These are phyloP conservation scores for Procambarus clarkii DNA, from an alignment of 1,140 invertebrate genomes.

Conservation along the genomic window DNA sequence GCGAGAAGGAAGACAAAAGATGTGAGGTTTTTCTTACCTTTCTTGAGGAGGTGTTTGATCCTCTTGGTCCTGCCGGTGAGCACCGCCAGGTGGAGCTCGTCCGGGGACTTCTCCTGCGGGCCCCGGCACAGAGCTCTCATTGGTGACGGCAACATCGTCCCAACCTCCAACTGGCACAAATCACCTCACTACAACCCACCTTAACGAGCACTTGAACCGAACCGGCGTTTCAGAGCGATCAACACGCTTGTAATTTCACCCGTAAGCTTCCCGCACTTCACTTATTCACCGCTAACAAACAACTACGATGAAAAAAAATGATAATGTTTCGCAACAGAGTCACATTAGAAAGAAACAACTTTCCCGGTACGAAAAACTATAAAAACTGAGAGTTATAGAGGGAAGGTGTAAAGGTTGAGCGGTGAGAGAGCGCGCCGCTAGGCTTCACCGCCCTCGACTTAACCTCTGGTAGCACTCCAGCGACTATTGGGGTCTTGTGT, in stretches of 20 bases:
- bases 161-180: background rate
- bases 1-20: background rate
- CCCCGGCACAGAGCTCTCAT: conserved; percentile 45
- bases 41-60: conserved; percentile 53
- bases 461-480: background rate
- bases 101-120: conserved; percentile 14
- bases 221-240: background rate
- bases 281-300: too few relatives aligned
- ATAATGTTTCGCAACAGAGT: background rate
- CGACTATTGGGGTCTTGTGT: background rate
- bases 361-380: too few relatives aligned
- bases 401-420: too few relatives aligned
- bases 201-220: background rate
- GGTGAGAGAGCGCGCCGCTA: background rate
- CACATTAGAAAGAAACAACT: background rate
- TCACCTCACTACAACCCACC: background rate
- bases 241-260: background rate
- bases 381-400: too few relatives aligned
- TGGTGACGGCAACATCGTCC: conserved; percentile 33
- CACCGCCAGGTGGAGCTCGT: conserved; percentile 48
- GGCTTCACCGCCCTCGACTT: background rate
- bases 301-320: background rate
- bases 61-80: conserved; percentile 57
- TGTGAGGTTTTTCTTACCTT: conserved; percentile 20
- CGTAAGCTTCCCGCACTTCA: too few relatives aligned